phyloP scores from a whole-genome alignment of 2,113 vertebrate species.

The Anoura caudifer region DNA sequence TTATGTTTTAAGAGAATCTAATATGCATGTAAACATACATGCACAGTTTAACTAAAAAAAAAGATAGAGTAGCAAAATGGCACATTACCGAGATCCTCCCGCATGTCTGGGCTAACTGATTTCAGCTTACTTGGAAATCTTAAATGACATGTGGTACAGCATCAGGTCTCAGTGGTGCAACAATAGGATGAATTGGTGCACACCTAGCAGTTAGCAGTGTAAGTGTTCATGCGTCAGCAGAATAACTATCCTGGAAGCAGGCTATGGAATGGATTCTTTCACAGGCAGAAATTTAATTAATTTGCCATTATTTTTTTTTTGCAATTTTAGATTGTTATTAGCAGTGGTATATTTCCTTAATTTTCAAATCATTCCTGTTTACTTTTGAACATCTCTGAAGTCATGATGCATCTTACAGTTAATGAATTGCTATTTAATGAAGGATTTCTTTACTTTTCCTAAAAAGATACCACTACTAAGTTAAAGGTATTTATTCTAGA shows the following conservation, averaged over 20 bases:
- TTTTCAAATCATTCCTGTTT: neutral
- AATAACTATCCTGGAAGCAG: neutral
- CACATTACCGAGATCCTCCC: neutral
- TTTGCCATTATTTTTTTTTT: neutral
- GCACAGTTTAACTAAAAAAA: neutral
- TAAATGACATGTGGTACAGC: neutral
- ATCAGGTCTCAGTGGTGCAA: neutral
- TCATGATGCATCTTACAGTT: neutral
- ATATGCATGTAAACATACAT: neutral
- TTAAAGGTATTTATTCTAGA: neutral
- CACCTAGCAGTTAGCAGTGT: too few relatives aligned
- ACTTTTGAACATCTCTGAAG: neutral
- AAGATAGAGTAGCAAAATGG: neutral
- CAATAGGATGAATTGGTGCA: neutral
- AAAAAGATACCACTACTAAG: neutral
- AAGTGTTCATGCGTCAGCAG: neutral
- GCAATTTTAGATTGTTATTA: neutral
- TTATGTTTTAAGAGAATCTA: neutral
- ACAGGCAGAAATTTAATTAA: neutral
- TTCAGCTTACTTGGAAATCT: neutral
- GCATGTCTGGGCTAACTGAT: neutral
- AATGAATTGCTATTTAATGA: neutral
- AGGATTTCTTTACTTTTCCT: neutral
- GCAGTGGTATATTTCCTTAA: neutral
- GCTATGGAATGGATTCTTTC: neutral